Evolutionary conservation across 2,888 invertebrate genomes (phyloP), one percentile per base, ranked within the genome.

Genomic region (Aphrophora alni): DNA sequence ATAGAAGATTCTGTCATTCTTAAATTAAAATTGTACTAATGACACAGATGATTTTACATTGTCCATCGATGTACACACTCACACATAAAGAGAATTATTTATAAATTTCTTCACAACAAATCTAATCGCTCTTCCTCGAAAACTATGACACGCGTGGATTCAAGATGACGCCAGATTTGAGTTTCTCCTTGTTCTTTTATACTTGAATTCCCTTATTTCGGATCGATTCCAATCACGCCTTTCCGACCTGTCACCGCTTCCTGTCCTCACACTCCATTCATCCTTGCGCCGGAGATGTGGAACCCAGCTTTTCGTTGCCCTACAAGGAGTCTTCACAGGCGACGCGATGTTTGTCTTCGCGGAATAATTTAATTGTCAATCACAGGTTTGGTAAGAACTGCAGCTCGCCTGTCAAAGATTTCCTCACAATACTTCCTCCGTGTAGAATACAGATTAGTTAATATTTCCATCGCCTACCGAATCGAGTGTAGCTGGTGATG

Each of bases 351-450:
- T n/a, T 59, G 21, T 59, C 59, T 59, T 7, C 21, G 21, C 12
- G 10, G 59, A 59, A 59, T 59, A 59, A 59, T 59, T 59, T 59
- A 21, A 59, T 59, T 59, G 59, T 59, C 59, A 59, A 21, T 21
- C 59, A 59, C 59, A 59, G 59, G 59, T 59, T 59, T 59, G 59
- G 59, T 59, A 59, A 59, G 59, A 59, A 21, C 59, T 21, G 59
- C 59, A 59, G 21, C 12, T 21, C n/a, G 14, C 59, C 59, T 59
- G 59, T 59, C 59, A 59, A 59, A 59, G 21, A 21, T 59, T 59
- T 59, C 21, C 21, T 8, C 59, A 21, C 59, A 21, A 21, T 2
- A 21, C 21, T 59, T 59, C 5, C 21, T 21, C 2, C 21, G 59
- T 5, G 59, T 21, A 5, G 59, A 59, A 59, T 59, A 59, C 59